Conservation (phyloP, 2,888 invertebrate genomes). For the Prenolepis imparis region DNA sequence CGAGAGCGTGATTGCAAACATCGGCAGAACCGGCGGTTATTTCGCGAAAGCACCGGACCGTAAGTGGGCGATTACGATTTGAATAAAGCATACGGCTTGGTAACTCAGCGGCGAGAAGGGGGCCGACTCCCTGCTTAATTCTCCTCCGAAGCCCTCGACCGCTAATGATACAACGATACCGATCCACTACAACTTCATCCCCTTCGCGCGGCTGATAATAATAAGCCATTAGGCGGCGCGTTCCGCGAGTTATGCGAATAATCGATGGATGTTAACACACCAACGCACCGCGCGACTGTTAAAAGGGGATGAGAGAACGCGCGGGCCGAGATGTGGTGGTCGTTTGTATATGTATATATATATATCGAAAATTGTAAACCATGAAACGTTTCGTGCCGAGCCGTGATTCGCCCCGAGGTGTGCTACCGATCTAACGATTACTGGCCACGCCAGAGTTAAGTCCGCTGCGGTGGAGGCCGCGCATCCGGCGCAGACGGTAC, state of each 20-base stretch:
- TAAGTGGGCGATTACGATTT: constrained; percentile 66
- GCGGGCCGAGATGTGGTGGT: not conserved
- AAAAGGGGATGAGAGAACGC: constrained; percentile 49
- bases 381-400: constrained; percentile 72
- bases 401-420: constrained; percentile 64
- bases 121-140: constrained; percentile 29
- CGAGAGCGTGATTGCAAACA: constrained; percentile 48
- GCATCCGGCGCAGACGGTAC: constrained; percentile 67
- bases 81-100: constrained; percentile 62
- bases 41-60: constrained; percentile 37
- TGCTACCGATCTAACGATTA: constrained; percentile 73
- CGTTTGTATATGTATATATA: constrained; percentile 7
- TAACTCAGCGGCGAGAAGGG: constrained; percentile 23
- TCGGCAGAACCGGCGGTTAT: constrained; percentile 49
- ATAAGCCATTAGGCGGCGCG: constrained; percentile 80
- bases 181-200: constrained; percentile 81
- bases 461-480: constrained; percentile 45
- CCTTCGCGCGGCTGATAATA: constrained; percentile 75
- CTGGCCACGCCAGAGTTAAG: constrained; percentile 67
- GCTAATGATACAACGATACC: constrained; percentile 69
- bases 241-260: constrained; percentile 74
- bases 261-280: constrained; percentile 78
- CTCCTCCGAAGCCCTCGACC: constrained; percentile 5
- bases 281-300: constrained; percentile 63
- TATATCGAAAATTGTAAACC: constrained; percentile 67